A percentile compares a stretch with the other conserved stretches of the same genome.
Conservation (phyloP, 1,140 invertebrate genomes). For the Drosophila carrolli region DNA sequence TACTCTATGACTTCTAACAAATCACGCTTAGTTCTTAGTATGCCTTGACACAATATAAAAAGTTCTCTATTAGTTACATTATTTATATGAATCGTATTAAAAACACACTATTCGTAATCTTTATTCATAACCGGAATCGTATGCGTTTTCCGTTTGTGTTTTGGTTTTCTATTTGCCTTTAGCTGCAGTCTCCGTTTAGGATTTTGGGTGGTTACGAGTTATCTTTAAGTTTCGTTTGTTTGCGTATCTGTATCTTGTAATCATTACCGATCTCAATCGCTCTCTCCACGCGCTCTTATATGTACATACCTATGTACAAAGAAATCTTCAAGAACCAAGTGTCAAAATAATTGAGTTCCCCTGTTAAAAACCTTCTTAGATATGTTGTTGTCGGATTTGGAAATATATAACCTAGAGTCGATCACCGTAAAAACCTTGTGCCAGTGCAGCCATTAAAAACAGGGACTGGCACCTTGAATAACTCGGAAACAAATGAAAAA, state of each 20-base stretch:
- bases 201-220: slow-evolving; percentile 82
- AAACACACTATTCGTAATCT: slow-evolving; percentile 69
- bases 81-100: slow-evolving; percentile 70
- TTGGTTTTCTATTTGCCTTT: slow-evolving; percentile 48
- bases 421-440: neutral
- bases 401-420: slow-evolving; percentile 9
- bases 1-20: slow-evolving; percentile 75
- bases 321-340: slow-evolving; percentile 18
- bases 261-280: slow-evolving; percentile 49
- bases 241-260: slow-evolving; percentile 63
- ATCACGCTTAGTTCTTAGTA: slow-evolving; percentile 68
- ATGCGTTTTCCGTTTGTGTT: slow-evolving; percentile 15
- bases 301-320: slow-evolving; percentile 58
- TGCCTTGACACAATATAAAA: slow-evolving; percentile 77
- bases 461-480: slow-evolving; percentile 3
- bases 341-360: slow-evolving; percentile 9
- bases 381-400: slow-evolving; percentile 51
- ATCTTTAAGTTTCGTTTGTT: slow-evolving; percentile 76
- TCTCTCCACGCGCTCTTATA: slow-evolving; percentile 23
- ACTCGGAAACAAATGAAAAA: slow-evolving; percentile 21
- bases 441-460: slow-evolving; percentile 1
- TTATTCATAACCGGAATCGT: slow-evolving; percentile 30
- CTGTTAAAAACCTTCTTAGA: slow-evolving; percentile 33
- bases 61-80: slow-evolving; percentile 76
- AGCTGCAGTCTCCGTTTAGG: slow-evolving; percentile 80